Conservation (phyloP, 1,140 invertebrate species). For the Ostrea edulis region DNA sequence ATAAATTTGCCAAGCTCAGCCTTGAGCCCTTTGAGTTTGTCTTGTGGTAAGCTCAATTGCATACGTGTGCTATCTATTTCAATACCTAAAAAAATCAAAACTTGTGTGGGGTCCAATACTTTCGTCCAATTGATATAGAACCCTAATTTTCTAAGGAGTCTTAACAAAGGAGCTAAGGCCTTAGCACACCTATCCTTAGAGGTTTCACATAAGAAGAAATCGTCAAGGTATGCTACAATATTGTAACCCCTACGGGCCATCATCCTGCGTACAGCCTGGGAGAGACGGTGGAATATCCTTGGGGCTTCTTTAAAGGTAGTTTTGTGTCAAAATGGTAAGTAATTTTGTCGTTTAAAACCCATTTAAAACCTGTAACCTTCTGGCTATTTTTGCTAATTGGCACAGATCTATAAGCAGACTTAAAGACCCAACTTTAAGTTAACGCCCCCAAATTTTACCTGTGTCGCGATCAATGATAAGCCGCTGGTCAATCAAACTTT, state of each 20-base stretch:
- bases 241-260: slow-evolving; percentile 39
- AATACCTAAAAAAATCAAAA: slow-evolving; percentile 28
- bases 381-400: slow-evolving; percentile 32
- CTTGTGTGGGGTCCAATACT: slow-evolving; percentile 1
- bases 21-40: background rate
- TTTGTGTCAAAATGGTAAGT: slow-evolving; percentile 4
- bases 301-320: slow-evolving; percentile 26
- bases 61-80: slow-evolving; percentile 16
- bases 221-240: too few species aligned
- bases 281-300: slow-evolving; percentile 36
- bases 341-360: slow-evolving; percentile 17
- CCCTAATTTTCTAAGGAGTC: slow-evolving; percentile 5
- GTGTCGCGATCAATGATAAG: too few species aligned
- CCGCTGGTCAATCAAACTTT: too few species aligned
- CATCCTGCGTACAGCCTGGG: slow-evolving; percentile 41
- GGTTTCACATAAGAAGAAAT: slow-evolving; percentile 10
- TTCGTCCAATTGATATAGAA: slow-evolving; percentile 37
- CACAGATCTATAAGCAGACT: slow-evolving; percentile 44
- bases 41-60: background rate
- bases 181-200: slow-evolving; percentile 3
- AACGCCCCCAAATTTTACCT: too few species aligned
- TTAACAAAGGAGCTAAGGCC: background rate
- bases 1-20: background rate
- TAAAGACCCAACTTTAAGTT: too few species aligned
- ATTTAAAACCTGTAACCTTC: slow-evolving; percentile 46